phyloP scores from a whole-genome alignment of 1,140 invertebrate genomes.

The Ectropis grisescens region DNA sequence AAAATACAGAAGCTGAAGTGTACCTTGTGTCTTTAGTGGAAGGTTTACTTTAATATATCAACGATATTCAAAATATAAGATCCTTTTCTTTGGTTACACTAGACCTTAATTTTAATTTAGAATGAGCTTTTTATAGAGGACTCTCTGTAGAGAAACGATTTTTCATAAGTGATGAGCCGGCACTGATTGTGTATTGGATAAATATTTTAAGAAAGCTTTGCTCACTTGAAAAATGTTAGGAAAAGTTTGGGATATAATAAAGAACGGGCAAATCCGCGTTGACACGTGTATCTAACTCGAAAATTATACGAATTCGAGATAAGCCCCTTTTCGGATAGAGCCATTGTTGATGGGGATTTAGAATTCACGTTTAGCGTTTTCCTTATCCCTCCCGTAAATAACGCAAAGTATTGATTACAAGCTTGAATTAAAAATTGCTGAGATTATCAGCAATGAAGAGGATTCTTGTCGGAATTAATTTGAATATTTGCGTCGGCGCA shows the following conservation, averaged over 20 bases:
- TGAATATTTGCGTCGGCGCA: too few species aligned
- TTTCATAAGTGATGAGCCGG: slow-evolving; percentile 67
- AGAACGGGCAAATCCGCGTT: slow-evolving; percentile 36
- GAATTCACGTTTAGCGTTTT: too few species aligned
- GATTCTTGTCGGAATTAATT: too few species aligned
- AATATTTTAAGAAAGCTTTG: slow-evolving; percentile 61
- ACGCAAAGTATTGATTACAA: too few species aligned
- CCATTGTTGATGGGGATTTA: too few species aligned
- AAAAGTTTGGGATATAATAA: too few species aligned
- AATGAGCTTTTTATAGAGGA: slow-evolving; percentile 67
- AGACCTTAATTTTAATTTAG: slow-evolving; percentile 68
- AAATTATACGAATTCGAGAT: slow-evolving; percentile 43
- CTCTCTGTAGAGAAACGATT: slow-evolving; percentile 56
- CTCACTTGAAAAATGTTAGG: slow-evolving; percentile 43
- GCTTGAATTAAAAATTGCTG: too few species aligned
- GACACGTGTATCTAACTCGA: slow-evolving; percentile 59
- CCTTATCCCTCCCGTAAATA: too few species aligned
- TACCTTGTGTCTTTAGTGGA: slow-evolving; percentile 14
- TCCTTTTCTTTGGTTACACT: slow-evolving; percentile 58
- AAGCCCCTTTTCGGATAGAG: too few species aligned
- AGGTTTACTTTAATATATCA: slow-evolving; percentile 18
- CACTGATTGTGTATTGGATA: slow-evolving; percentile 62
- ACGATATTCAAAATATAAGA: slow-evolving; percentile 27
- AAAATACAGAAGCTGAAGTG: slow-evolving; percentile 13
- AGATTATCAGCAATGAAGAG: too few species aligned